Percentiles rank a stretch among this genome's conserved stretches.
Evolutionary conservation across 2,797 vertebrate species (phyloP).

Genomic region (Benthosema pterotum): DNA sequence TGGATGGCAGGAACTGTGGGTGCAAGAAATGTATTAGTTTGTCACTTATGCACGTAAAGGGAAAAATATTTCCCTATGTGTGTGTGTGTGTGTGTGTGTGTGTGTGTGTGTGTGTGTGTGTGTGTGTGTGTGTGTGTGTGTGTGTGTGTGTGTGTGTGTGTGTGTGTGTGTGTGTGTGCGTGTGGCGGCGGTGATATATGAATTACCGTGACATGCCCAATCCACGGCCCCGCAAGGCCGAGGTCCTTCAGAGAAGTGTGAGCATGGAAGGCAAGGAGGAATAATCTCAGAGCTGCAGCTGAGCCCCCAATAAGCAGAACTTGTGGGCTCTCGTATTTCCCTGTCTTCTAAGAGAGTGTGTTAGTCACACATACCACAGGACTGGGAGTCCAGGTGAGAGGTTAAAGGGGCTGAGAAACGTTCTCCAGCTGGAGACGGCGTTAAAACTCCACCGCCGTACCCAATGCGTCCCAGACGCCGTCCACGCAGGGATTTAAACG

Average conservation of each 20-base stretch:
- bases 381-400: conserved; percentile 65
- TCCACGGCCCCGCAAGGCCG: not conserved
- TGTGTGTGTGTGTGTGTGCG: too few species aligned
- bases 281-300: conserved; percentile 52
- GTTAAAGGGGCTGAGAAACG: conserved; percentile 59
- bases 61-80: too few species aligned
- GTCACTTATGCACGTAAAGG: not conserved
- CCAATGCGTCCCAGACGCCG: conserved; percentile 67
- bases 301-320: conserved; percentile 57
- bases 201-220: not conserved
- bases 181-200: not conserved
- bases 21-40: conserved; percentile 48
- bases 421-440: conserved; percentile 69
- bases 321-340: conserved; percentile 65
- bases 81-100: too few species aligned
- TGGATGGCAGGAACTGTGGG: conserved; percentile 40
- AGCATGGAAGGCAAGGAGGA: conserved; percentile 21
- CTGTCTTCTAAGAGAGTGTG: conserved; percentile 41
- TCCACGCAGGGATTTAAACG: conserved; percentile 53
- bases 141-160: too few species aligned
- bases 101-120: too few species aligned
- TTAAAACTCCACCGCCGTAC: conserved; percentile 51
- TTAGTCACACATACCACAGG: conserved; percentile 79
- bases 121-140: too few species aligned
- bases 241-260: conserved; percentile 22